Conservation (phyloP, 2,888 invertebrate genomes). For the Synanthedon formicaeformis region DNA sequence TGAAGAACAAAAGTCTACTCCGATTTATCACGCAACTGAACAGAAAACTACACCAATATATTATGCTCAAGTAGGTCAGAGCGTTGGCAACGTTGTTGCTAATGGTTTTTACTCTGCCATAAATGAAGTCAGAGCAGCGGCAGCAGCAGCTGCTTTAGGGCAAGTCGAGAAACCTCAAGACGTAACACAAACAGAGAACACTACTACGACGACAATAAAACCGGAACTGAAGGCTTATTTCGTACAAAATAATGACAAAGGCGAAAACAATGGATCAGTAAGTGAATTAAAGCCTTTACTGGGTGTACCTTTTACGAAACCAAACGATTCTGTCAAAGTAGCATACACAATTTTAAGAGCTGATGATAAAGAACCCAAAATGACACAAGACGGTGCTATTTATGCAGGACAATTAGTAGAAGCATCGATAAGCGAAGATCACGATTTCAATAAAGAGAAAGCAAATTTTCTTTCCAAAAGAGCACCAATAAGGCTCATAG, state of each 20-base stretch:
- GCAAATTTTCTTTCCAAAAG: conserved; percentile 34
- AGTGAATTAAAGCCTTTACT: conserved; percentile 37
- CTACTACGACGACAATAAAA: conserved; percentile 18
- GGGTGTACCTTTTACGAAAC: conserved; percentile 46
- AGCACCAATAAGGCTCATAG: conserved; percentile 41
- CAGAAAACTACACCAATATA: conserved; percentile 39
- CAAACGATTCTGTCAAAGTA: conserved; percentile 44
- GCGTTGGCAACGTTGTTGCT: conserved; percentile 41
- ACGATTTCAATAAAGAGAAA: conserved; percentile 51
- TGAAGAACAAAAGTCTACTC: conserved; percentile 29
- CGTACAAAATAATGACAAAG: conserved; percentile 28
- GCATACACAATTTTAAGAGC: conserved; percentile 47
- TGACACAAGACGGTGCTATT: conserved; percentile 40
- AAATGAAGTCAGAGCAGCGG: conserved; percentile 73
- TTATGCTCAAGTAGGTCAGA: conserved; percentile 58
- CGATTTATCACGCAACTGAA: conserved; percentile 57
- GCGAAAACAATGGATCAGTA: conserved; percentile 28
- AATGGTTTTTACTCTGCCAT: conserved; percentile 70
- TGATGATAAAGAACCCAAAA: conserved; percentile 37
- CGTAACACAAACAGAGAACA: conserved; percentile 13
- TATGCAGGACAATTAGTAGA: conserved; percentile 58
- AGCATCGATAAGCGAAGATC: conserved; percentile 53
- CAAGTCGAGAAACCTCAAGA: conserved; percentile 57
- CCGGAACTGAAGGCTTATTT: conserved; percentile 33
- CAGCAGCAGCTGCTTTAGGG: conserved; percentile 72